Conservation (phyloP, 2,113 vertebrate genomes). For the Ibidorhyncha struthersii region DNA sequence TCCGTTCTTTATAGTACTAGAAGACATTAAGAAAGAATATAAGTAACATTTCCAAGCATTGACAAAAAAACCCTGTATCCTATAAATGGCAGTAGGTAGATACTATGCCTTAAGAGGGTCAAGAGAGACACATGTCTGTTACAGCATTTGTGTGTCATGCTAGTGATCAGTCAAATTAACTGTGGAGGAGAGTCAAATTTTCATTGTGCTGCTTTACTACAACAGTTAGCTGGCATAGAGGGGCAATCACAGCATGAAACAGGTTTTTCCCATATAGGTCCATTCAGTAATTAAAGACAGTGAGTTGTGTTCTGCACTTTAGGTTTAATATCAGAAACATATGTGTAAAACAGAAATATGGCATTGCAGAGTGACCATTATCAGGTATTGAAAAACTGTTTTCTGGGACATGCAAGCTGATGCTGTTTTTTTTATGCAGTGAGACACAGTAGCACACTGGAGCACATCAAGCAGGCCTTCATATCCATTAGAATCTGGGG, state of each 20-base stretch:
- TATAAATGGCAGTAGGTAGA: not conserved
- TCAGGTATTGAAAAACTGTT: not conserved
- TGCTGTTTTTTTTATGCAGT: not conserved
- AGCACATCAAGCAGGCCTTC: not conserved
- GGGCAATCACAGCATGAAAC: not conserved
- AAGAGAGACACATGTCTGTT: fast-evolving
- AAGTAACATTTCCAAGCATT: not conserved
- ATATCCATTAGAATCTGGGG: slow-evolving; percentile 55
- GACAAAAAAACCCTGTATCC: not conserved
- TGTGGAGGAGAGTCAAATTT: not conserved
- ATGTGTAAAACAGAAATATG: not conserved
- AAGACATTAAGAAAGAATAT: not conserved
- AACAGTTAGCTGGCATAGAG: fast-evolving
- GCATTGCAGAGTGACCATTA: not conserved
- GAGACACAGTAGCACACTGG: not conserved
- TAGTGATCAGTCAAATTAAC: not conserved
- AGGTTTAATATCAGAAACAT: not conserved
- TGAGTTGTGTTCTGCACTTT: not conserved
- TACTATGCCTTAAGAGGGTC: not conserved
- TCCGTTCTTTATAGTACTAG: not conserved
- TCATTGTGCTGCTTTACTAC: not conserved
- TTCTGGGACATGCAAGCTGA: not conserved
- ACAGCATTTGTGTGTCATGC: not conserved
- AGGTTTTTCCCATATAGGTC: not conserved
- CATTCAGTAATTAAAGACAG: not conserved